Percentiles rank a stretch among this genome's conserved stretches.
Evolutionary conservation across 2,797 vertebrate species (phyloP).

Genomic region (Microtus californicus): DNA sequence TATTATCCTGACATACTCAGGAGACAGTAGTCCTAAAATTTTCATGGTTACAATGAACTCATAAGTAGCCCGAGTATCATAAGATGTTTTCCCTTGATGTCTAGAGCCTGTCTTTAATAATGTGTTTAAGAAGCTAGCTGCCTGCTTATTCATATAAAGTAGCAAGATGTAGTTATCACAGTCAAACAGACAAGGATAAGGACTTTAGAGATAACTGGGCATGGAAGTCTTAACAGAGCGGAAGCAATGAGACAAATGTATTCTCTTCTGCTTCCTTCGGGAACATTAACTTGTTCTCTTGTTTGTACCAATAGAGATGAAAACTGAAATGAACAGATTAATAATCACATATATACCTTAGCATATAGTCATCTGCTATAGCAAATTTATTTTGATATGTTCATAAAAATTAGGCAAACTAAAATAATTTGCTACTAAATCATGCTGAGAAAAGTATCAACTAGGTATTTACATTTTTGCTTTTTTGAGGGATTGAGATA

Average conservation of each 20-base stretch:
- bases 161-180: not conserved
- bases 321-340: not conserved
- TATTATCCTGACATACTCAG: not conserved
- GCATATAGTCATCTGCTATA: not conserved
- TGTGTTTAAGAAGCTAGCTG: not conserved
- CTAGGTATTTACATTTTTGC: not conserved
- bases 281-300: not conserved
- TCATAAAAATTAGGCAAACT: conserved; percentile 4
- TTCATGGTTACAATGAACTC: not conserved
- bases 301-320: not conserved
- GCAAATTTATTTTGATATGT: not conserved
- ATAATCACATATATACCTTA: not conserved
- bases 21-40: not conserved
- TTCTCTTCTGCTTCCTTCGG: not conserved
- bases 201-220: not conserved
- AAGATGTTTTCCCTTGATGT: not conserved
- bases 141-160: not conserved
- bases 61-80: not conserved
- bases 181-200: not conserved
- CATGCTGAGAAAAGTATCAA: not conserved
- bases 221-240: not conserved
- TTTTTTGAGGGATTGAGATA: not conserved
- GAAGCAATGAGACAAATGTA: not conserved
- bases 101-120: not conserved
- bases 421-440: conserved; percentile 10